phyloP scores from a whole-genome alignment of 2,113 vertebrate species.

The Nesoenas mayeri region DNA sequence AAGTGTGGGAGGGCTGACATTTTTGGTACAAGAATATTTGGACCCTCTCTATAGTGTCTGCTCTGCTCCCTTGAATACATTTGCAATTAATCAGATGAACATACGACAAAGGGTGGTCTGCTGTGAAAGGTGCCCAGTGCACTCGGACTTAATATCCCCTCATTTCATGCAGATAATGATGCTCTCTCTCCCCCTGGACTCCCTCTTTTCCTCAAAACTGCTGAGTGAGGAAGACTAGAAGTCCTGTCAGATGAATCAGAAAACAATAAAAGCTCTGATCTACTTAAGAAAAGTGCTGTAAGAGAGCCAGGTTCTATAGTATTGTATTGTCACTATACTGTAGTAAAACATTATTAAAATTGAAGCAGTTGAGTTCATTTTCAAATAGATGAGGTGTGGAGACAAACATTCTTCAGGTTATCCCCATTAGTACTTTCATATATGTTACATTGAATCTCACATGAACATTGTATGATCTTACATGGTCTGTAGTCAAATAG shows the following conservation, averaged over 20 bases:
- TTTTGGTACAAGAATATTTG: neutral
- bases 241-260: neutral
- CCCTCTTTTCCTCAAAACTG: conserved; percentile 3
- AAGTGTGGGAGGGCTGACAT: conserved; percentile 2
- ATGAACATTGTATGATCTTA: neutral
- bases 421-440: neutral
- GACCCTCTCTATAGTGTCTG: neutral
- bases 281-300: neutral
- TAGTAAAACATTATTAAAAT: neutral
- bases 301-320: neutral
- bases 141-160: neutral
- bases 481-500: conserved; percentile 13
- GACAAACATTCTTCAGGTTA: neutral
- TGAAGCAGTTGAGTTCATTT: neutral
- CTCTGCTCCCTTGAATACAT: conserved; percentile 17
- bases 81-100: conserved; percentile 32
- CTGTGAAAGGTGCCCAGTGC: neutral
- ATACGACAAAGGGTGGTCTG: neutral
- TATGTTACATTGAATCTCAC: neutral
- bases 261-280: conserved; percentile 18
- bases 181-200: neutral
- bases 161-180: neutral
- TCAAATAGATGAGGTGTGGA: neutral
- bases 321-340: neutral
- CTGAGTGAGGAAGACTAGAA: neutral